Evolutionary conservation across 2,888 invertebrate genomes (phyloP).

Genomic region (Drosophila putrida): DNA sequence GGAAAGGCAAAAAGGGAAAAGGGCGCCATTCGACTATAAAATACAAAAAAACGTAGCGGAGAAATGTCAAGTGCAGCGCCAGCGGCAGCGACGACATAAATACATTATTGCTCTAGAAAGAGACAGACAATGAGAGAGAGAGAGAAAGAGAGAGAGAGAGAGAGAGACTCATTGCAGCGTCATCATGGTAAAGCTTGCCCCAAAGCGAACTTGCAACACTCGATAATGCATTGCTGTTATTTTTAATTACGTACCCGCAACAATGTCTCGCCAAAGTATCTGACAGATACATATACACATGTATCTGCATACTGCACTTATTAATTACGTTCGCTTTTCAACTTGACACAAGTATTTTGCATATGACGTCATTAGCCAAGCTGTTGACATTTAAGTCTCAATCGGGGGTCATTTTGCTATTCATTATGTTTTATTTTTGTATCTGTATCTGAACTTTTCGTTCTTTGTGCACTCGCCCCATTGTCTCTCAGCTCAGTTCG

Average conservation of each 20-base stretch:
- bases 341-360: constrained; percentile 72
- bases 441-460: constrained; percentile 53
- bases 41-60: constrained; percentile 47
- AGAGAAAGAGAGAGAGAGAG: neutral
- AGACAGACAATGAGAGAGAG: neutral
- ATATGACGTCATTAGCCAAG: constrained; percentile 72
- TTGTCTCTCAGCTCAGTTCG: constrained; percentile 46
- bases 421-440: constrained; percentile 46
- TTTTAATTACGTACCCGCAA: constrained; percentile 62
- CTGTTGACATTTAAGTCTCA: constrained; percentile 73
- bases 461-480: constrained; percentile 55
- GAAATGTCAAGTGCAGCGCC: constrained; percentile 77
- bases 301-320: constrained; percentile 31
- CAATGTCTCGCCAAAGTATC: constrained; percentile 59
- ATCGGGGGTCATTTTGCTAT: constrained; percentile 71
- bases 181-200: constrained; percentile 48
- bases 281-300: constrained; percentile 38
- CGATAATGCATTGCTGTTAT: constrained; percentile 77
- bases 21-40: constrained; percentile 66
- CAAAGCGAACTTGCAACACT: constrained; percentile 44
- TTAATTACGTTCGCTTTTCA: constrained; percentile 69
- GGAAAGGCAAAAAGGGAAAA: constrained; percentile 58
- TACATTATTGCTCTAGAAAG: constrained; percentile 48
- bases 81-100: constrained; percentile 43
- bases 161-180: constrained; percentile 52